Evolutionary conservation across 2,888 invertebrate species (phyloP).

Genomic region (Romanomermis culicivorax): DNA sequence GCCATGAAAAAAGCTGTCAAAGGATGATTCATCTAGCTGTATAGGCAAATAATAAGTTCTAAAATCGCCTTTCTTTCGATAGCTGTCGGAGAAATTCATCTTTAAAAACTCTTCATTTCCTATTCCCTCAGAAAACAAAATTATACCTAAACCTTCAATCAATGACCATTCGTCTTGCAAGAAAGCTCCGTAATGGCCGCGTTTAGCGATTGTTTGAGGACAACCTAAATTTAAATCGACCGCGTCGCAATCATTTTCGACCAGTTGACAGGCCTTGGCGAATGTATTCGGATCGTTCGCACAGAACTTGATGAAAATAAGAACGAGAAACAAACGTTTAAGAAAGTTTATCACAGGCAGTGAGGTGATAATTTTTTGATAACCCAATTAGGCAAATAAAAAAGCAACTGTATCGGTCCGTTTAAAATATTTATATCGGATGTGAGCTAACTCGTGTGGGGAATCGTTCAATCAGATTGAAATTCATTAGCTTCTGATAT

Average conservation of each 20-base stretch:
- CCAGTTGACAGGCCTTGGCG: slow-evolving; percentile 62
- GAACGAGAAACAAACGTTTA: neutral
- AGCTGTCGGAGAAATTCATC: too few relatives aligned
- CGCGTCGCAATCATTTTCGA: slow-evolving; percentile 69
- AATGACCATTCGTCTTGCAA: slow-evolving; percentile 86
- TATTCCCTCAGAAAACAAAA: too few relatives aligned
- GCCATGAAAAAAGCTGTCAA: too few relatives aligned
- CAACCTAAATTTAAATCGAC: slow-evolving; percentile 94
- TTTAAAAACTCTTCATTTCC: too few relatives aligned
- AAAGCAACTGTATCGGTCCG: too few relatives aligned
- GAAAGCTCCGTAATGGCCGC: slow-evolving; percentile 86
- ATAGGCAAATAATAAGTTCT: too few relatives aligned
- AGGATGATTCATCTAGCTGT: too few relatives aligned
- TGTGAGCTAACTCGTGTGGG: too few relatives aligned
- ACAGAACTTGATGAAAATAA: slow-evolving; percentile 90
- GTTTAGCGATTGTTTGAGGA: slow-evolving; percentile 85
- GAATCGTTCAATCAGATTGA: neutral
- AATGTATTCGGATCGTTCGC: slow-evolving; percentile 75
- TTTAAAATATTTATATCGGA: too few relatives aligned
- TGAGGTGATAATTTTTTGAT: neutral
- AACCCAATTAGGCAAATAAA: too few relatives aligned
- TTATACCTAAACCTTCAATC: slow-evolving; percentile 55
- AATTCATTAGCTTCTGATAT: too few relatives aligned
- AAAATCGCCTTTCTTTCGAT: too few relatives aligned
- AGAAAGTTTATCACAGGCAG: neutral